Base-by-base conservation (phyloP, 2,797 vertebrate species). In the Lepus townsendii region DNA sequence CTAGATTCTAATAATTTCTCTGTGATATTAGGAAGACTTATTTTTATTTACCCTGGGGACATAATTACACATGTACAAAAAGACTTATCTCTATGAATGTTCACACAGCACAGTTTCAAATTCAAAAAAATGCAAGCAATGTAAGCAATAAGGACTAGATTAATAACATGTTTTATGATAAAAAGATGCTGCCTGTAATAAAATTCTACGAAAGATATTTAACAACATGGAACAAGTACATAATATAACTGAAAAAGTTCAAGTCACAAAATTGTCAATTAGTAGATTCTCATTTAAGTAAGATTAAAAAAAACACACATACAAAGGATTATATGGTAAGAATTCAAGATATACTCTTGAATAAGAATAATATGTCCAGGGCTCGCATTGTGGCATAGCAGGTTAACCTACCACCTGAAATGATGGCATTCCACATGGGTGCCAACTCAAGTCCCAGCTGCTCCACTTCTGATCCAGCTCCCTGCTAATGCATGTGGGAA, bases 141-240 rank as follows among this genome's bases (percentile, higher is more conserved):
- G 22, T 68, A 78, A 83, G 26, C 50, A 91, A 90, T 69, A 77
- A 90, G 5, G 12, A 66, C 16, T 20, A 78, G n/a, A 86, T 52
- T 47, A 1, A 90, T 92, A 88, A 79, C 62, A 60, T 83, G 0
- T 22, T 63, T 52, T 30, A 19, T 60, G 38, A 82, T 50, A 87
- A 84, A 57, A 90, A 84, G 38, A 62, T 65, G 19, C 30, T 50
- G 6, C 35, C 26, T 27, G 10, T 76, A 91, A 91, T 63, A 79
- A 95, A 94, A 78, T 47, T 82, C 69, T 20, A 80, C 73, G 8
- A 95, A 57, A 73, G 47, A 57, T 62, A 95, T 83, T 94, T 91
- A 86, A 80, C n/a, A 79, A n/a, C 13, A 84, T 92, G 35, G 32
- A 94, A 88, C 7, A 76, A 26, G 76, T 79, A 90, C 65, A 84